Evolutionary conservation across 2,888 invertebrate species (phyloP), one percentile per base, ranked within the genome.

Genomic region (Nomada fabriciana): DNA sequence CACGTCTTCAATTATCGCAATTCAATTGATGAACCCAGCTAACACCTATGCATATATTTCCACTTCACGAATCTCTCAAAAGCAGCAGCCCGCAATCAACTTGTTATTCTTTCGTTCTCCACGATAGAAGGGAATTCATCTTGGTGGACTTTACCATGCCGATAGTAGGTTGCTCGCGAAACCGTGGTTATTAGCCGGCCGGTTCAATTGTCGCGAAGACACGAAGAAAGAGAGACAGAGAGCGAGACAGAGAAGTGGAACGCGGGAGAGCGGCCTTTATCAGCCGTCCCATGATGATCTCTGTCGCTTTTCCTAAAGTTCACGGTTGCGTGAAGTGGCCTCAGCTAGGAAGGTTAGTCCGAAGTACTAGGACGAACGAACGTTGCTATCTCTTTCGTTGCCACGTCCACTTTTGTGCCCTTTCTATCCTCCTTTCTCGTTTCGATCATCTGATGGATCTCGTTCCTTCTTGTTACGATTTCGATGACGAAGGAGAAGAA

Each of bases 221-320:
- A 36, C 20, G 18, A 36, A 15, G 15, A 29, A 15, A 55, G 61
- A 55, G 63, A 63, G 55, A 57, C 47, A 61, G 61, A 70, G n/a
- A 53, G 20, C 25, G 42, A 52, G 55, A 79, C 10, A 13, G 72
- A 65, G 52, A 55, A 47, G 64, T n/a, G 3, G 65, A 67, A 60
- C 47, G 70, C 67, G 73, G 25, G 42, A 68, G 57, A 50, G 52
- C 65, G 55, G 50, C 61, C 72, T 57, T 85, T 89, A 87, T 89
- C 89, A 72, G n/a, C 60, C 76, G 53, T 61, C 13, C 64, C 13
- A 65, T 57, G 89, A 88, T 86, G 81, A 88, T 89, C 85, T 84
- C 71, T 76, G 64, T 85, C 79, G 83, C 83, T 85, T 78, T 85
- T 86, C 82, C 80, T 79, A 88, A 89, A 88, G 89, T 88, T 89